Evolutionary conservation across 1,140 invertebrate species (phyloP).

Genomic region (Hyles vespertilio): DNA sequence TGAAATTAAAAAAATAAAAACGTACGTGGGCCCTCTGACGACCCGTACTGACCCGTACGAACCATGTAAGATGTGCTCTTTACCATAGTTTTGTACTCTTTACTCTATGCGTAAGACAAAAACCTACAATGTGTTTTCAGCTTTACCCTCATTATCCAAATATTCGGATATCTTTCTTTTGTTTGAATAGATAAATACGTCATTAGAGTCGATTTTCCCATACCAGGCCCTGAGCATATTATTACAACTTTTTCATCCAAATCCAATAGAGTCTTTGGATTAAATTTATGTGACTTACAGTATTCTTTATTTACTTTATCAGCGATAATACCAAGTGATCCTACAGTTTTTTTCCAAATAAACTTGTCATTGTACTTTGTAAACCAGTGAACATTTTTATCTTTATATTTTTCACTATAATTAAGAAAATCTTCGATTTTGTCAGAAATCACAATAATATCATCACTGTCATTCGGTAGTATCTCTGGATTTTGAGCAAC

Average conservation of each 20-base stretch:
- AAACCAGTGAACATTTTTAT: constrained; percentile 15
- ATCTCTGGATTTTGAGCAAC: not conserved
- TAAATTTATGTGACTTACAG: not conserved
- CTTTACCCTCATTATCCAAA: constrained; percentile 14
- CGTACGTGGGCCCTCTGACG: too few species aligned
- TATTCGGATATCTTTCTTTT: constrained; percentile 4
- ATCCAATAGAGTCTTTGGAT: constrained; percentile 5
- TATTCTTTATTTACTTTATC: constrained; percentile 3
- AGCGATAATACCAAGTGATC: not conserved
- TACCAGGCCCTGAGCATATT: constrained; percentile 13
- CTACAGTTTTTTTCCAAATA: constrained; percentile 12
- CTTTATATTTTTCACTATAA: constrained; percentile 1
- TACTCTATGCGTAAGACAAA: too few species aligned
- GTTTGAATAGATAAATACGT: constrained; percentile 12
- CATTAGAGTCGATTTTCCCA: constrained; percentile 16
- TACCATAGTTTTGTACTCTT: too few species aligned
- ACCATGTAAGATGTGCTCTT: too few species aligned
- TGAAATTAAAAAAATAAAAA: too few species aligned
- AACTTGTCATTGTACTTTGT: not conserved
- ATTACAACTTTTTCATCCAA: constrained; percentile 13
- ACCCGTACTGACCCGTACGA: too few species aligned
- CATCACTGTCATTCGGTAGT: not conserved
- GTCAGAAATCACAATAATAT: constrained; percentile 14
- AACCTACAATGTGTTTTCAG: too few species aligned
- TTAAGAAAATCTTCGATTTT: constrained; percentile 3